These are phyloP conservation scores for Alexandromys oeconomus DNA, from an alignment of 2,797 vertebrate genomes.

Conservation along the genomic window DNA sequence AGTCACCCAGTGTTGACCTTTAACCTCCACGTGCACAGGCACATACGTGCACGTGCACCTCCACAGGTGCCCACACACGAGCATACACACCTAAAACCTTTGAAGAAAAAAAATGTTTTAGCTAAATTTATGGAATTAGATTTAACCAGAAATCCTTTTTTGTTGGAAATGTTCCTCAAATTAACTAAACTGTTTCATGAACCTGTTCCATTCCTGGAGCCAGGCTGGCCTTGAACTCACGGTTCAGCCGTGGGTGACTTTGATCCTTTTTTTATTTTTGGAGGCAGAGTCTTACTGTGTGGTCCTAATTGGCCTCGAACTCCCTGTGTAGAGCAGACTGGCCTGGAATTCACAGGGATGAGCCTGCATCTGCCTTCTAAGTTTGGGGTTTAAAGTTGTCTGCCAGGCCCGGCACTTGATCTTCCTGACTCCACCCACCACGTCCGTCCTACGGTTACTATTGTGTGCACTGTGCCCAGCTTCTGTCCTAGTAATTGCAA, in stretches of 20 bases:
- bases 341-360: background rate
- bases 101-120: background rate
- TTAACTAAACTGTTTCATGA: conserved; percentile 3
- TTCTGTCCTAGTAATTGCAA: background rate
- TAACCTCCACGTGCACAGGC: background rate
- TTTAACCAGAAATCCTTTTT: conserved; percentile 27
- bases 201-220: too few relatives aligned
- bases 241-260: background rate
- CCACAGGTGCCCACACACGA: background rate
- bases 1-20: background rate
- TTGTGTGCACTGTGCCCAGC: too few relatives aligned
- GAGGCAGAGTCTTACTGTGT: background rate
- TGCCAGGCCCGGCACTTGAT: background rate
- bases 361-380: background rate
- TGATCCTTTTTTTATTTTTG: background rate
- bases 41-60: too few relatives aligned
- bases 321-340: background rate
- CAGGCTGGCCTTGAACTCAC: background rate
- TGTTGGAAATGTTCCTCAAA: conserved; percentile 15
- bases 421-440: background rate
- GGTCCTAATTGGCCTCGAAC: background rate
- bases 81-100: background rate
- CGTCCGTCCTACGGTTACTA: background rate
- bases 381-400: background rate
- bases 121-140: conserved; percentile 45